Base-by-base conservation (phyloP, 2,888 invertebrate species). In the Tromatobia lineatoria region DNA sequence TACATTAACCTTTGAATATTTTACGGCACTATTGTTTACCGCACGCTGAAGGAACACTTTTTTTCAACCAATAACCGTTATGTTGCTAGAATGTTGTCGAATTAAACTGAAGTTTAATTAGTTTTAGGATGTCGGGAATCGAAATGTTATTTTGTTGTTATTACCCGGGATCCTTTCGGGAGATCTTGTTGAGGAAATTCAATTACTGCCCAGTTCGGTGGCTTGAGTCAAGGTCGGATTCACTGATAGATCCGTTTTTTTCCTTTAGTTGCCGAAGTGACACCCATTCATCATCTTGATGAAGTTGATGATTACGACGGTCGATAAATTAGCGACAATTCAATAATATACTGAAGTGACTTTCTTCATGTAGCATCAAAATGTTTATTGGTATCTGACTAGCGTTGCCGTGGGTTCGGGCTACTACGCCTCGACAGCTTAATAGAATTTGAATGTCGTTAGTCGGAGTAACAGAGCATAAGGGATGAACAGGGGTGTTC, bases 401-500 rank as follows among this genome's bases (percentile, higher is more conserved):
- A 54, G 45, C 25, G 67, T 61, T 42, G 23, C 34, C 2, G 74
- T 57, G 61, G 69, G 69, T 70, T 71, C 59, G 61, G 59, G 69
- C 47, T 71, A 77, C 71, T 81, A 73, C 61, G 71, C 70, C 80
- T 34, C 71, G 74, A 80, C 54, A 83, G 76, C 88, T 89, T 91
- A 92, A 91, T 92, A 89, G 91, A 91, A 91, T 91, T 91, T 91
- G 89, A 91, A 91, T 91, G 92, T 91, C 91, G 92, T 91, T 91
- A 92, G 89, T 85, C 88, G 90, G 77, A 89, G 92, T 92, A 92
- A 92, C 92, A 89, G 90, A 91, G 91, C 92, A 91, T 91, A 88
- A 92, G 86, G 86, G 83, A 84, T 82, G 75, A 70, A 79, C 18
- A 71, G 83, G 85, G 88, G 86, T 69, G 76, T 59, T 54, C 67